A percentile compares a stretch with the other conserved stretches of the same genome.
Evolutionary conservation across 2,113 vertebrate genomes (phyloP).

Genomic region (Gobius niger): DNA sequence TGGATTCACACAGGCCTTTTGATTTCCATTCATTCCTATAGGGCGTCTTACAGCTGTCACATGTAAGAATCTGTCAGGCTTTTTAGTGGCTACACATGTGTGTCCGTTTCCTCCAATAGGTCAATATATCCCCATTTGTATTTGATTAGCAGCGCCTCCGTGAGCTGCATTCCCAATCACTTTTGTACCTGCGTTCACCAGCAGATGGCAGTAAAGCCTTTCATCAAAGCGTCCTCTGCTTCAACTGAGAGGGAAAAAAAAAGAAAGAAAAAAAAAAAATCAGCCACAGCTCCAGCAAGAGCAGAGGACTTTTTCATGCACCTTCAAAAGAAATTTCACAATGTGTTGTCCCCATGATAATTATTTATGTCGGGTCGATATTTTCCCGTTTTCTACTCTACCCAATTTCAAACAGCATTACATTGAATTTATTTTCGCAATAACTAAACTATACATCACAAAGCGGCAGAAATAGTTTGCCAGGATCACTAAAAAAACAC

Average conservation of each 20-base stretch:
- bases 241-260: not conserved
- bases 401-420: not conserved
- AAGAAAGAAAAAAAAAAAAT: no score
- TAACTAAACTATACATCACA: not conserved
- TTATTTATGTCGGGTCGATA: not conserved
- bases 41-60: not conserved
- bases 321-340: slow-evolving; percentile 14
- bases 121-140: slow-evolving; percentile 47
- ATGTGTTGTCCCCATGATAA: slow-evolving; percentile 21
- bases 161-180: slow-evolving; percentile 34
- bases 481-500: slow-evolving; percentile 1
- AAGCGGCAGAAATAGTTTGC: not conserved
- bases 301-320: slow-evolving; percentile 19
- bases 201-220: slow-evolving; percentile 72
- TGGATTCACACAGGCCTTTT: not conserved
- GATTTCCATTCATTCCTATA: not conserved
- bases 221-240: slow-evolving; percentile 14
- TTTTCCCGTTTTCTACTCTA: not conserved
- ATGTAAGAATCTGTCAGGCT: not conserved
- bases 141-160: slow-evolving; percentile 41
- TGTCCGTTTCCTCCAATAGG: slow-evolving; percentile 31
- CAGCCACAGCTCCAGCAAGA: not conserved
- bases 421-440: not conserved
- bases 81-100: slow-evolving; percentile 3
- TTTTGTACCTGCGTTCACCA: slow-evolving; percentile 31